Percentiles rank a stretch among this genome's conserved stretches.
phyloP scores from a whole-genome alignment of 2,113 vertebrate genomes.

The Osmerus eperlanus region DNA sequence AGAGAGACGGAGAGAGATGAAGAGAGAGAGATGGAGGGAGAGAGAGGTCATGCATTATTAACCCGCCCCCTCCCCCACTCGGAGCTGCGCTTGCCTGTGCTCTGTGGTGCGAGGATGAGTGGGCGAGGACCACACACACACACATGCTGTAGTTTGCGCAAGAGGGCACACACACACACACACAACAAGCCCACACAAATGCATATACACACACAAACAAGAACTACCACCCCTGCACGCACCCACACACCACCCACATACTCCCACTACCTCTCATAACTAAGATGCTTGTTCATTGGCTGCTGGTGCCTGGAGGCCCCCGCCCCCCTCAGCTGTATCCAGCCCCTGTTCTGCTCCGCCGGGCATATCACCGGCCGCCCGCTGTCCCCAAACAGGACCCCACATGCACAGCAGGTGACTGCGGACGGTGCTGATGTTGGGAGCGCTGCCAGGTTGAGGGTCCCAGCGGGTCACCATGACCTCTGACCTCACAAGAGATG shows the following conservation, averaged over 20 bases:
- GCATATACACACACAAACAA: conserved; percentile 7
- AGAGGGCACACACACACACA: conserved; percentile 2
- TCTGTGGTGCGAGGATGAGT: conserved; percentile 24
- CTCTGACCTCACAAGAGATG: too few relatives aligned
- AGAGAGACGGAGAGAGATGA: neutral
- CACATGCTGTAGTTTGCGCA: neutral
- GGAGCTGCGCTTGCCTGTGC: neutral
- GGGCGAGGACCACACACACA: conserved; percentile 14
- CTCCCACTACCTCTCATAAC: neutral
- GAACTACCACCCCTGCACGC: too few relatives aligned
- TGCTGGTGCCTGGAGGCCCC: too few relatives aligned
- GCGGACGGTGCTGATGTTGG: too few relatives aligned
- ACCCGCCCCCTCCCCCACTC: conserved; percentile 17
- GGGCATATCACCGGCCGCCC: too few relatives aligned
- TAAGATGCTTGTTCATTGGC: too few relatives aligned
- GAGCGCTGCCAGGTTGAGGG: too few relatives aligned
- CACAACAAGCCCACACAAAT: conserved; percentile 2
- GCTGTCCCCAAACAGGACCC: too few relatives aligned
- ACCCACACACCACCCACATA: neutral
- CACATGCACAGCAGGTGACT: too few relatives aligned
- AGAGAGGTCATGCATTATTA: conserved; percentile 30
- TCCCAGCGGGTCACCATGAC: too few relatives aligned
- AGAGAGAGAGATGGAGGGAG: neutral
- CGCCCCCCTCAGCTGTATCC: too few relatives aligned
- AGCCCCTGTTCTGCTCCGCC: too few relatives aligned